Conservation (phyloP, 2,888 invertebrate species). For the Athetis lepigone region DNA sequence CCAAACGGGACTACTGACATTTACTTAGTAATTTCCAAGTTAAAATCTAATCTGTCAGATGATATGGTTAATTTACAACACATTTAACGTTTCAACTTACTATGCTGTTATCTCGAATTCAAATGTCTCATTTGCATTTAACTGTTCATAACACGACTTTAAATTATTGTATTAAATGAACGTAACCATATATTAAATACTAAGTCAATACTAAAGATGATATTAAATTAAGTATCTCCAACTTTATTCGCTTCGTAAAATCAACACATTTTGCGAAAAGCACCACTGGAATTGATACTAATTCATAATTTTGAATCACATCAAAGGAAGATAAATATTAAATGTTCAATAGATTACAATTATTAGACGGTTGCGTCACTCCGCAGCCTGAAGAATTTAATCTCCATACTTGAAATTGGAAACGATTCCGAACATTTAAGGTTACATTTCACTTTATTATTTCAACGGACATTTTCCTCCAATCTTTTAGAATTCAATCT, state of each 20-base stretch:
- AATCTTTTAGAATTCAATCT: conserved; percentile 57
- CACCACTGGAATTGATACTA: neutral
- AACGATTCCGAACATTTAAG: conserved; percentile 18
- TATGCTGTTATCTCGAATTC: conserved; percentile 5
- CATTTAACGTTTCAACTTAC: conserved; percentile 17
- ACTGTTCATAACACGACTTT: conserved; percentile 14
- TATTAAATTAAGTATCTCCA: conserved; percentile 1
- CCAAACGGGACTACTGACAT: conserved; percentile 8
- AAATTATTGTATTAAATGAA: conserved; percentile 39
- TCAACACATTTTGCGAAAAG: neutral
- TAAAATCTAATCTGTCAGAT: conserved; percentile 20
- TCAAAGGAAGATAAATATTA: neutral
- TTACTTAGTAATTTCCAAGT: conserved; percentile 9
- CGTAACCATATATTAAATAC: conserved; percentile 21
- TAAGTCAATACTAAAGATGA: conserved; percentile 12
- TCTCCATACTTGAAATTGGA: neutral
- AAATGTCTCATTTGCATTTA: conserved; percentile 47
- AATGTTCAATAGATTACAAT: neutral
- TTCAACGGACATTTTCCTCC: conserved; percentile 22
- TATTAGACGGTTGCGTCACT: too few species aligned
- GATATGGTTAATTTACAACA: conserved; percentile 31
- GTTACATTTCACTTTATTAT: conserved; percentile 6
- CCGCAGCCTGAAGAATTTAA: conserved; percentile 2
- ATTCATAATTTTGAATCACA: neutral
- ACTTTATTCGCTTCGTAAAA: neutral